These are phyloP conservation scores for Ditylenchus weischeri DNA, from an alignment of 2,888 invertebrate genomes.

Conservation along the genomic window DNA sequence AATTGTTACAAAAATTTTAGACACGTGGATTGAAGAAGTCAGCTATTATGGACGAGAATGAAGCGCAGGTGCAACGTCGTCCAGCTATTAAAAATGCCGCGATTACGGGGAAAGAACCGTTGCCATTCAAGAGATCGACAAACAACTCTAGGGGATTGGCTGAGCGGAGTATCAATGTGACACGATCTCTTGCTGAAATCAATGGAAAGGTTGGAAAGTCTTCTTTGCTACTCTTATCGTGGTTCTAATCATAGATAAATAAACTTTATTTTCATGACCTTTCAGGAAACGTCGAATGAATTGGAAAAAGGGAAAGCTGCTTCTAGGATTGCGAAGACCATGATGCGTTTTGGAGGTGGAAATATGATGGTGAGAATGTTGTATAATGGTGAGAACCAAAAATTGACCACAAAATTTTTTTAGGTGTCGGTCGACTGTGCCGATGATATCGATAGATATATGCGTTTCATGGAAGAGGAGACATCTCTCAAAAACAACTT, in stretches of 20 bases:
- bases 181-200: background rate
- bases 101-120: background rate
- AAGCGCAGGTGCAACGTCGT: slow-evolving; percentile 4
- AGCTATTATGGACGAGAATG: slow-evolving; percentile 6
- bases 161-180: slow-evolving; percentile 4
- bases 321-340: background rate
- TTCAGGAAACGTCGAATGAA: background rate
- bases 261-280: background rate
- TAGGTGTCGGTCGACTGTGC: slow-evolving; percentile 8
- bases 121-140: background rate
- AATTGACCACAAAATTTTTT: background rate
- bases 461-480: background rate
- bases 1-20: background rate
- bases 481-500: background rate
- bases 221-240: background rate
- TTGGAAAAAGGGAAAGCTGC: background rate
- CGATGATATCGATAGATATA: slow-evolving; percentile 8
- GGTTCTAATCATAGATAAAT: background rate
- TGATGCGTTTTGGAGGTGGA: slow-evolving; percentile 5
- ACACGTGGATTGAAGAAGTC: slow-evolving; percentile 1
- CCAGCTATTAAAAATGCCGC: background rate
- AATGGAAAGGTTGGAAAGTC: background rate
- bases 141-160: background rate
- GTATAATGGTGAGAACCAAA: background rate
- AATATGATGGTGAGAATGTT: background rate